These are phyloP conservation scores for Beroe ovata DNA, from an alignment of 37 sponge, comb jelly and placozoan genomes.

Conservation along the genomic window DNA sequence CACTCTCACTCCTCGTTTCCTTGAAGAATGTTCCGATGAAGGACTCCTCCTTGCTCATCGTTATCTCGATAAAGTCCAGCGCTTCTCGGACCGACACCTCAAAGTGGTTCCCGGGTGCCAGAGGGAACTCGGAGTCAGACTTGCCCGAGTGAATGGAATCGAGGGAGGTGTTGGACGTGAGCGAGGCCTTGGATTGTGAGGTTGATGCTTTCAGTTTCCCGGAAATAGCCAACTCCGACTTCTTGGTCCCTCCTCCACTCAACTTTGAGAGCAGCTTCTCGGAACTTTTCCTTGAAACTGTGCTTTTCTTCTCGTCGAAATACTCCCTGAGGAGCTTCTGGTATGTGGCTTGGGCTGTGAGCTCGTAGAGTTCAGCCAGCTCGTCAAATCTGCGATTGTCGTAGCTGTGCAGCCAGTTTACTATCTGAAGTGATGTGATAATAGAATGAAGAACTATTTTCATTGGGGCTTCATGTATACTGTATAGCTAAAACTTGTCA, in stretches of 20 bases:
- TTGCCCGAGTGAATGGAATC: conserved; percentile 10
- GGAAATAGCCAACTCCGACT: conserved; percentile 47
- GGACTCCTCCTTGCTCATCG: conserved; percentile 54
- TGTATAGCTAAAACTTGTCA: no score
- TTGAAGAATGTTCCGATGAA: conserved; percentile 27
- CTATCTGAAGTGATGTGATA: conserved; percentile 3
- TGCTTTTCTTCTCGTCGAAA: conserved; percentile 38
- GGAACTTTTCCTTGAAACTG: conserved; percentile 9
- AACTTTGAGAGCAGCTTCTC: conserved; percentile 64
- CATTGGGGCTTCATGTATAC: no score
- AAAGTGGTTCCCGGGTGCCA: conserved; percentile 13
- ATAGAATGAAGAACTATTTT: no score
- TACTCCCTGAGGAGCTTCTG: conserved; percentile 33
- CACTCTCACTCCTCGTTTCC: conserved; percentile 19
- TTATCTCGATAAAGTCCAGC: conserved; percentile 62
- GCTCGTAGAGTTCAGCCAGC: not conserved
- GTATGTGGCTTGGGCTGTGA: conserved; percentile 51
- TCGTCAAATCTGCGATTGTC: not conserved
- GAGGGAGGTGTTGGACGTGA: conserved; percentile 25
- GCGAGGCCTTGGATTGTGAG: not conserved
- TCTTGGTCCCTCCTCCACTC: not conserved
- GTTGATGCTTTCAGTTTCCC: not conserved
- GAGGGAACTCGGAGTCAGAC: conserved; percentile 13
- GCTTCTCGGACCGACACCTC: conserved; percentile 28
- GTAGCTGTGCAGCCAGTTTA: conserved; percentile 12